These are phyloP conservation scores for Cephalotes varians DNA, from an alignment of 2,888 invertebrate species.

Conservation along the genomic window DNA sequence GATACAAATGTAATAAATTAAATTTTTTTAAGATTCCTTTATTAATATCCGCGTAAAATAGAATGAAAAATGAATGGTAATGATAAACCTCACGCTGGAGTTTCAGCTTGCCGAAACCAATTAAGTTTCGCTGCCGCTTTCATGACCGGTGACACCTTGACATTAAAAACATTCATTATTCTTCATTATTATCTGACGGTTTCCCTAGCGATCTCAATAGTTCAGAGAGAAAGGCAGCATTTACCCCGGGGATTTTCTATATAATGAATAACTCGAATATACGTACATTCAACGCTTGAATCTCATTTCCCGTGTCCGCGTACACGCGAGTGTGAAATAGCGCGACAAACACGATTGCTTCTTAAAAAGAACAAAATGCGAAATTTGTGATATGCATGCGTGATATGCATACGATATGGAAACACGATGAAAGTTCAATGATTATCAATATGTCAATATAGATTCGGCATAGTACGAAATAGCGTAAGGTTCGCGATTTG, in stretches of 20 bases:
- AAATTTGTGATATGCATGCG: not conserved
- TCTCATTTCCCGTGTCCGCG: not conserved
- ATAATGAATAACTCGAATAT: constrained; percentile 22
- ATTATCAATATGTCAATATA: not conserved
- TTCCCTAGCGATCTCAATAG: not conserved
- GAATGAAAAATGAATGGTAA: not conserved
- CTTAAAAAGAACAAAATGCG: not conserved
- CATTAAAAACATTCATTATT: constrained; percentile 21
- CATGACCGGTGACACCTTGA: not conserved
- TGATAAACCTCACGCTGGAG: not conserved
- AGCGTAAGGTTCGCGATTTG: not conserved
- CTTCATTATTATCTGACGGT: not conserved
- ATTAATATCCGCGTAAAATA: not conserved
- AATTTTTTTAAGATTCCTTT: not conserved
- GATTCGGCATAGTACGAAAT: not conserved
- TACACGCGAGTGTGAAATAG: not conserved
- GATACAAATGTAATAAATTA: not conserved
- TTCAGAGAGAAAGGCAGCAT: not conserved
- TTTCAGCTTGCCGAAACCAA: not conserved
- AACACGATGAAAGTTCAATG: not conserved
- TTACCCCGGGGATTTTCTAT: not conserved
- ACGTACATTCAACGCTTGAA: not conserved
- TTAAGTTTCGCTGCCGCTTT: not conserved
- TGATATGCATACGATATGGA: no score
- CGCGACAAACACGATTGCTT: not conserved